Evolutionary conservation across 1,140 invertebrate genomes (phyloP), one percentile per base, ranked within the genome.

Genomic region (Caenorhabditis inopinata): DNA sequence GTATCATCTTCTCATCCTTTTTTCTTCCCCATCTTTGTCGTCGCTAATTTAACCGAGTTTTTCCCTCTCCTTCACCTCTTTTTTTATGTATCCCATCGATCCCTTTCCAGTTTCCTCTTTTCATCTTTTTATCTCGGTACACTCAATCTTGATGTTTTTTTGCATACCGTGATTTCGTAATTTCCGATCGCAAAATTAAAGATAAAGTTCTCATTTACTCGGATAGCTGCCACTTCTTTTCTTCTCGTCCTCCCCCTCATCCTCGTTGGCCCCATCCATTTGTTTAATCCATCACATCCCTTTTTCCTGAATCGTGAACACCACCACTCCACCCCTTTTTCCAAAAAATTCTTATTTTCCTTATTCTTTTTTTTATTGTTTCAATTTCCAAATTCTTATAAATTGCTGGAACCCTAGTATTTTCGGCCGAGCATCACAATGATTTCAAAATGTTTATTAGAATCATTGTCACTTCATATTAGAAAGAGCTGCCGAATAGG

Each of bases 401-500:
- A 68, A 68, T 21, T 68, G 58, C 58, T 58, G 27, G 32, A 38
- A 18, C n/a, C 32, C 38, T 42, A 42, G 2, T 23, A 29, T 16
- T n/a, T n/a, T n/a, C n/a, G 23, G 38, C 38, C 14, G 6, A 42
- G 38, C 14, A 7, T 42, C 14, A 75, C 74, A n/a, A 11, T 73
- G 9, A 73, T 75, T 75, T 77, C 48, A 49, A 27, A 49, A 77
- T 42, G 23, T 16, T 49, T 77, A 23, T 32, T 9, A 75, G 58
- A 6, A 7, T 21, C 16, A 5, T 75, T 32, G 9, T 49, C 12
- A 21, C 16, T 14, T n/a, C n/a, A n/a, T n/a, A 25, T 80, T 82
- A 81, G 74, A 78, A 78, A 47, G 78, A 35, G 12, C 74, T 68
- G 29, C 83, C 78, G 80, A 79, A 49, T 4, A 89, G 45, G 83